Evolutionary conservation across 2,888 invertebrate species (phyloP).

Genomic region (Drosophila sordidapex): DNA sequence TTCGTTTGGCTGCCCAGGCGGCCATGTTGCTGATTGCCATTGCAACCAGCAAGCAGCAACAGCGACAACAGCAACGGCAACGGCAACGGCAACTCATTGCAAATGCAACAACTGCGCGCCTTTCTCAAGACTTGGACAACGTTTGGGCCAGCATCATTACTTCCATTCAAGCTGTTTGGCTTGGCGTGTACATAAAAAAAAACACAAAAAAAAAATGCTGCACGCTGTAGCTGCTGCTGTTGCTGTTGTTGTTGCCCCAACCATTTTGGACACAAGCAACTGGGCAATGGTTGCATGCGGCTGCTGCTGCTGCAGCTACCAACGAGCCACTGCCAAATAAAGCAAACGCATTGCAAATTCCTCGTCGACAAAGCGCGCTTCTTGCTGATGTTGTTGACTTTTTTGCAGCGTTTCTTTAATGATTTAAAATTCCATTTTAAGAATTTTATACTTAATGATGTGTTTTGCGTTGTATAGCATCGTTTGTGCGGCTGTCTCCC

Average conservation of each 20-base stretch:
- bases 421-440: conserved; percentile 86
- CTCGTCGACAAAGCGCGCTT: conserved; percentile 48
- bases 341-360: conserved; percentile 81
- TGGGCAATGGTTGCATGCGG: conserved; percentile 69
- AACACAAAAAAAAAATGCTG: conserved; percentile 41
- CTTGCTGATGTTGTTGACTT: conserved; percentile 56
- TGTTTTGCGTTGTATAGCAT: conserved; percentile 84
- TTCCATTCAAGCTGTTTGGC: conserved; percentile 80
- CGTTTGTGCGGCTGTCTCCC: conserved; percentile 32
- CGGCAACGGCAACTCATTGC: conserved; percentile 73
- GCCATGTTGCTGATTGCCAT: conserved; percentile 75
- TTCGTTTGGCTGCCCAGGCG: conserved; percentile 81
- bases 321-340: conserved; percentile 74
- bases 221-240: conserved; percentile 49
- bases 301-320: conserved; percentile 49
- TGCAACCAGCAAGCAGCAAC: conserved; percentile 45
- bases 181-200: conserved; percentile 78
- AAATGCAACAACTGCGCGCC: conserved; percentile 76
- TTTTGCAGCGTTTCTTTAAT: conserved; percentile 70
- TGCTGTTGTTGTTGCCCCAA: conserved; percentile 47
- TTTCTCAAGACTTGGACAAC: conserved; percentile 76
- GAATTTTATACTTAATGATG: conserved; percentile 86
- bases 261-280: conserved; percentile 69
- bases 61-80: conserved; percentile 53
- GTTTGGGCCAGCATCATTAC: conserved; percentile 76